Percentiles rank a stretch among this genome's conserved stretches.
These are phyloP conservation scores for Nemoura dubitans DNA, from an alignment of 2,888 invertebrate species.

Conservation along the genomic window DNA sequence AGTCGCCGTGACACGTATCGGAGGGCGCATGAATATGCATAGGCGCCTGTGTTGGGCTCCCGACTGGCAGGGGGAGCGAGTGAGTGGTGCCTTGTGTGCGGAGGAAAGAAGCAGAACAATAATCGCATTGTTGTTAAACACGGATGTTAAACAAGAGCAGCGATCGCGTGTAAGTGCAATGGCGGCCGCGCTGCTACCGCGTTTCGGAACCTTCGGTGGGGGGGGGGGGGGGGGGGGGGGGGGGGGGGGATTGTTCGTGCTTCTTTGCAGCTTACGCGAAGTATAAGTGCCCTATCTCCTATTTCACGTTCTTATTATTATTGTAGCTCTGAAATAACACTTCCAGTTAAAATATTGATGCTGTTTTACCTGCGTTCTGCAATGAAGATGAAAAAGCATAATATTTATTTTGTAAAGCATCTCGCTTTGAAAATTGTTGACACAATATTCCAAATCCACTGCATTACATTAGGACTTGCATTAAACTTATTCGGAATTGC, in stretches of 20 bases:
- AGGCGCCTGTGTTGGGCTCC: no score
- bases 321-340: background rate
- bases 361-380: background rate
- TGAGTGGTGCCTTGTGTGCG: background rate
- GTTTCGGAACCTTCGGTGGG: background rate
- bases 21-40: background rate
- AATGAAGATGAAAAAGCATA: background rate
- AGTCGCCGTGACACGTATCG: background rate
- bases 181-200: background rate
- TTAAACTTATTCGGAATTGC: background rate
- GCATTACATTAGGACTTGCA: background rate
- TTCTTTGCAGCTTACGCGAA: background rate
- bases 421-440: background rate
- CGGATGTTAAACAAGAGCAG: background rate
- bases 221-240: background rate
- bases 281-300: background rate
- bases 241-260: no score
- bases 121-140: background rate
- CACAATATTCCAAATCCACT: background rate
- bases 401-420: background rate
- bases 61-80: no score
- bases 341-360: background rate
- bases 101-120: background rate
- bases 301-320: background rate
- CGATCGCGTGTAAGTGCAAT: background rate